A percentile compares a stretch with the other conserved stretches of the same genome.
Conservation (phyloP, 2,113 vertebrate species). For the Lepidiolamprologus cunningtoni region DNA sequence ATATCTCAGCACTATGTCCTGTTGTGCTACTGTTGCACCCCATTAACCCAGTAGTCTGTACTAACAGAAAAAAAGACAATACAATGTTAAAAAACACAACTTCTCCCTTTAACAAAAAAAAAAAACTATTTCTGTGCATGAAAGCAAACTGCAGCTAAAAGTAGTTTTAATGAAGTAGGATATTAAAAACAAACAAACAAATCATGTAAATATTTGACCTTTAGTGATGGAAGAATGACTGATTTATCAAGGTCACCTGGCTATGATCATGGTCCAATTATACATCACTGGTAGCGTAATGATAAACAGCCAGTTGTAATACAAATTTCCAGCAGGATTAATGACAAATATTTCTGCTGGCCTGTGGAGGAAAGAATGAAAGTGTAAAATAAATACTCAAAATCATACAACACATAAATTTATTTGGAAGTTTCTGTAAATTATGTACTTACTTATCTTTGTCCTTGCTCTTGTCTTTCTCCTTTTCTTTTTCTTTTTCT, state of each 20-base stretch:
- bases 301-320: conserved; percentile 93
- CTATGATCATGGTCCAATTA: conserved; percentile 95
- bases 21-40: neutral
- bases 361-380: conserved; percentile 32
- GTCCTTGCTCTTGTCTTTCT: conserved; percentile 62
- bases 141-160: neutral
- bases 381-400: neutral
- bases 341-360: conserved; percentile 79
- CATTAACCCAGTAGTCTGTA: neutral
- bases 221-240: neutral
- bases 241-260: conserved; percentile 73
- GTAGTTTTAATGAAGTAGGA: neutral
- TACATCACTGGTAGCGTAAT: conserved; percentile 96
- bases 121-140: neutral
- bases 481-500: conserved; percentile 2
- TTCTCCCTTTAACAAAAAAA: neutral
- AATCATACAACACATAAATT: neutral
- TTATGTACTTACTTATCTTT: conserved; percentile 49
- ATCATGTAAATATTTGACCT: neutral
- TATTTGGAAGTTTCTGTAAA: neutral
- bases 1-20: neutral
- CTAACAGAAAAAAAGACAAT: neutral
- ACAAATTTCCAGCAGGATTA: conserved; percentile 84
- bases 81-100: neutral
- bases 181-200: neutral